Conservation (phyloP, 2,888 invertebrate genomes). For the Lepidocyrtoides sp. region DNA sequence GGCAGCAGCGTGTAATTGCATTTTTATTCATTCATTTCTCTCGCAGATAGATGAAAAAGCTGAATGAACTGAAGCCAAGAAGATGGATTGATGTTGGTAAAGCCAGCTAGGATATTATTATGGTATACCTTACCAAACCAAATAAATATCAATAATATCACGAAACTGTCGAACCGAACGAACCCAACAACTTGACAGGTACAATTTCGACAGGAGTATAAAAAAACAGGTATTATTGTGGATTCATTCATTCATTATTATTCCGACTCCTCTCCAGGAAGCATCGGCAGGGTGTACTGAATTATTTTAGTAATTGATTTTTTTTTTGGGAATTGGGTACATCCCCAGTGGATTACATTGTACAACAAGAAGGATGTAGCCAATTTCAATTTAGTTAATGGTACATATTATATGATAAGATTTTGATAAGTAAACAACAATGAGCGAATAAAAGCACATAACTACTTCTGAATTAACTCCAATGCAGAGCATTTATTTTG, state of each 20-base stretch:
- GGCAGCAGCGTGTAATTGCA: constrained; percentile 2
- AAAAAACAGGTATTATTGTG: background rate
- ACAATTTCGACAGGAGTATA: background rate
- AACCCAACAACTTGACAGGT: too few relatives aligned
- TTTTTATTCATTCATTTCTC: constrained; percentile 21
- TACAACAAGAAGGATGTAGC: background rate
- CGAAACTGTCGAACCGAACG: background rate
- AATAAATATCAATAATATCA: background rate
- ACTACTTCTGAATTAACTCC: too few relatives aligned
- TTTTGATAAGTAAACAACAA: too few relatives aligned
- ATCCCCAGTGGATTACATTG: background rate
- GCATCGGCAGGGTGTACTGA: background rate
- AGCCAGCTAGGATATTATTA: too few relatives aligned
- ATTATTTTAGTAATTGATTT: background rate
- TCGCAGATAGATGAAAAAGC: background rate
- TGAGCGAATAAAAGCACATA: too few relatives aligned
- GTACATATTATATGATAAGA: too few relatives aligned
- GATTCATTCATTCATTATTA: background rate
- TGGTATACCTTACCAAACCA: background rate
- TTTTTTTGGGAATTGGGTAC: too few relatives aligned
- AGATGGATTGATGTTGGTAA: too few relatives aligned
- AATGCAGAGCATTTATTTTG: too few relatives aligned
- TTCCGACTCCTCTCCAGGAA: constrained; percentile 23
- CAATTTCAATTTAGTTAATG: background rate
- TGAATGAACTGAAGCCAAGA: too few relatives aligned